Base-by-base conservation (phyloP, 2,113 vertebrate species). In the Thoracochromis brauschi region DNA sequence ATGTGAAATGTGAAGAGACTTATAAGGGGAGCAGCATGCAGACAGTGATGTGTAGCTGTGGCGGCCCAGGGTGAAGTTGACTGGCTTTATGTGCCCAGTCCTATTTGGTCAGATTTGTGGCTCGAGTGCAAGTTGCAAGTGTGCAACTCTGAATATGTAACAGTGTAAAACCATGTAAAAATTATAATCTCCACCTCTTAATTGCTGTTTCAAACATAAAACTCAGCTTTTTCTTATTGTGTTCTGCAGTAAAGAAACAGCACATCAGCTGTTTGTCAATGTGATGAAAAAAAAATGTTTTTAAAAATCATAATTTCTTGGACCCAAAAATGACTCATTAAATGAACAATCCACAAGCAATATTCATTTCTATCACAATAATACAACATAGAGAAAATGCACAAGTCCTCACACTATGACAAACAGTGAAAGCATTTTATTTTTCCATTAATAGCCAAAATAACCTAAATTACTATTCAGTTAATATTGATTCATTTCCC, bases 51-150 rank as follows among this genome's bases (percentile, higher is more conserved):
- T 83, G 86, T 81, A 60, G 78, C 49, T 71, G 54, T 13, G 19
- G 29, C 40, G 17, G 85, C 68, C 57, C 8, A 38, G 84, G 89
- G 89, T 86, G 16, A 55, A 65, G 90, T 87, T 60, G 83, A 80
- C 78, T 83, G 47, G 81, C 82, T 91, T 83, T 63, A 81, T 51
- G 40, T 87, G 88, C 90, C 87, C 24, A 24, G 65, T 87, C 68
- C 8, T 81, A 65, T 91, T 84, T 90, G 42, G 21, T 60, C 58
- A 84, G 16, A 84, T 81, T 53, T 88, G 47, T 80, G 71, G 81
- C 47, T 84, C 33, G 26, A 63, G 17, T 85, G 75, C 60, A 84
- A 45, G 63, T 75, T 86, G 26, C 29, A 79, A 16, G 5, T 38
- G 45, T 65, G 17, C 85, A 87, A 82, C 35, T 80, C 9, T 75